Evolutionary conservation across 2,888 invertebrate genomes (phyloP).

Genomic region (Hedya salicella): DNA sequence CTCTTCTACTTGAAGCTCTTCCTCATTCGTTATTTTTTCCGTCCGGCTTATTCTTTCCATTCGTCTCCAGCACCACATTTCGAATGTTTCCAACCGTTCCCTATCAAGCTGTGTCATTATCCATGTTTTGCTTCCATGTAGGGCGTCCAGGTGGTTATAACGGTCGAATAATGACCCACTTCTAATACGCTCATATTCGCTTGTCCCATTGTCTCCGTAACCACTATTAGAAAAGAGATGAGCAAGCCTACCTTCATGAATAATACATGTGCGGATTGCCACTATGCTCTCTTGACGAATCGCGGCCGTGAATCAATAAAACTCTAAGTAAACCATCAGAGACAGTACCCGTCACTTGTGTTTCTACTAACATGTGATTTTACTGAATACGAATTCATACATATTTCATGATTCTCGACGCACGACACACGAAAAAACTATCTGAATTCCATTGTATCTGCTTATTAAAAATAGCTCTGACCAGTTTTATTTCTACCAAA

Average conservation of each 20-base stretch:
- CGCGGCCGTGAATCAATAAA: slow-evolving; percentile 64
- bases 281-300: slow-evolving; percentile 59
- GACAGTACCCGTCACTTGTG: slow-evolving; percentile 54
- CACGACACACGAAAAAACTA: not conserved
- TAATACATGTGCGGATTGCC: slow-evolving; percentile 64
- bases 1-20: no score
- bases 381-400: not conserved
- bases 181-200: slow-evolving; percentile 37
- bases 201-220: slow-evolving; percentile 58
- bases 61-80: no score
- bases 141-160: no score
- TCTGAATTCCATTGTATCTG: not conserved
- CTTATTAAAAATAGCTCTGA: not conserved
- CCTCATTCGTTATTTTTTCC: no score
- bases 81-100: no score
- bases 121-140: no score
- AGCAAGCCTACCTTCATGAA: slow-evolving; percentile 58
- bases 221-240: slow-evolving; percentile 63
- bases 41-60: no score
- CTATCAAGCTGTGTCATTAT: no score
- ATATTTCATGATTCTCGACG: not conserved
- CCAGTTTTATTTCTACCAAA: no score
- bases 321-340: slow-evolving; percentile 57
- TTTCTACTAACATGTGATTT: slow-evolving; percentile 44
- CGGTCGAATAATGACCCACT: no score